These are phyloP conservation scores for Vulpes vulpes DNA, from an alignment of 2,113 vertebrate species.

Conservation along the genomic window DNA sequence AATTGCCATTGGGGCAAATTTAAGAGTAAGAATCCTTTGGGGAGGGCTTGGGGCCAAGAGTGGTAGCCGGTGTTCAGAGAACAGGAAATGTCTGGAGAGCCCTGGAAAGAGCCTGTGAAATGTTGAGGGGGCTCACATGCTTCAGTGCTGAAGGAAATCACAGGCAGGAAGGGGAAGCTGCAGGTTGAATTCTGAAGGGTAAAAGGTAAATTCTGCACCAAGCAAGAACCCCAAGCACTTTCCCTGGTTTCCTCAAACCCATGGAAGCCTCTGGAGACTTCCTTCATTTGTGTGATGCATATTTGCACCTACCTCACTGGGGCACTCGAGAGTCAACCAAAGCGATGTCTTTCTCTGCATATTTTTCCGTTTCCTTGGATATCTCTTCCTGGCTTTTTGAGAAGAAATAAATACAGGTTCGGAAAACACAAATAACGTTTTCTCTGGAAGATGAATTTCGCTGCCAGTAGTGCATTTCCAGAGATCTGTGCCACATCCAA, in stretches of 20 bases:
- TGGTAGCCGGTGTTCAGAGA: not conserved
- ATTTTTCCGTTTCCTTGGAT: not conserved
- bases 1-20: not conserved
- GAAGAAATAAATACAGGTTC: not conserved
- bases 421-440: not conserved
- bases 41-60: not conserved
- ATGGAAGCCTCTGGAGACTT: not conserved
- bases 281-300: not conserved
- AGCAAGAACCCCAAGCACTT: not conserved
- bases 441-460: not conserved
- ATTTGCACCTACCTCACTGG: not conserved
- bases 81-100: not conserved
- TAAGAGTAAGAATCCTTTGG: not conserved
- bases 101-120: conserved; percentile 20
- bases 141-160: not conserved
- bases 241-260: not conserved
- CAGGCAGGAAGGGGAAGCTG: not conserved
- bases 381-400: not conserved
- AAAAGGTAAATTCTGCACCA: too few species aligned
- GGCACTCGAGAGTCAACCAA: not conserved
- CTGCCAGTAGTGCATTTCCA: not conserved
- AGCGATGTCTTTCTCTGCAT: not conserved
- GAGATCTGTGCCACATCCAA: not conserved
- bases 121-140: not conserved
- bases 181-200: not conserved